Base-by-base conservation (phyloP, 2,888 invertebrate species). In the Spilosoma lubricipeda region DNA sequence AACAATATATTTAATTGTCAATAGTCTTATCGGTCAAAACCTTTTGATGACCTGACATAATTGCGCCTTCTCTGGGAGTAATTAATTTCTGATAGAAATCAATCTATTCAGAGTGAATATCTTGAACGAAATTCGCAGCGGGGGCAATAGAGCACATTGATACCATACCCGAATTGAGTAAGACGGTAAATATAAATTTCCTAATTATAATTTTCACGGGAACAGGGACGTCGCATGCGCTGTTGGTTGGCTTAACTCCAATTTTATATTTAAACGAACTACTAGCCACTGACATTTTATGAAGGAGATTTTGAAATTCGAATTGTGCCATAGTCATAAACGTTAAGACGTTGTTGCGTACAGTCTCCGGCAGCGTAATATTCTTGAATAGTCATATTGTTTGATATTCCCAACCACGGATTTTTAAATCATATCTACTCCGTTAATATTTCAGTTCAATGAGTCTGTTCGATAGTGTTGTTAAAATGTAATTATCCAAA, bases 161-260 rank as follows among this genome's bases (percentile, higher is more conserved):
- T 79, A 80, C 76, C 83, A 78, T 79, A 80, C 76, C 83, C 85
- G 85, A 88, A 88, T 88, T 85, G 85, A 86, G 88, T 88, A 88
- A 88, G 85, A 84, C 77, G 82, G 89, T 88, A 90, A 89, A 93
- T 91, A 91, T 93, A 93, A 89, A 91, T 92, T 91, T 91, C 91
- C 93, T 94, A 94, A 94, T 94, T 93, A 93, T 94, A 93, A 93
- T 93, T 91, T 94, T 92, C 91, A 92, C 90, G 92, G 90, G 92
- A 93, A 92, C 90, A 86, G 85, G 82, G 86, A 86, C 89, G 89
- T 87, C 92, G 92, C 90, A 87, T 88, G 85, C 85, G 88, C 85
- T 87, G 88, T 83, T 85, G 85, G 81, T 91, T 94, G 93, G 93
- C 93, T 82, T 77, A 81, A 78, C 87, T 93, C 93, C 93, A 94